Evolutionary conservation across 2,888 invertebrate genomes (phyloP).

Genomic region (Drosophila niveifrons): DNA sequence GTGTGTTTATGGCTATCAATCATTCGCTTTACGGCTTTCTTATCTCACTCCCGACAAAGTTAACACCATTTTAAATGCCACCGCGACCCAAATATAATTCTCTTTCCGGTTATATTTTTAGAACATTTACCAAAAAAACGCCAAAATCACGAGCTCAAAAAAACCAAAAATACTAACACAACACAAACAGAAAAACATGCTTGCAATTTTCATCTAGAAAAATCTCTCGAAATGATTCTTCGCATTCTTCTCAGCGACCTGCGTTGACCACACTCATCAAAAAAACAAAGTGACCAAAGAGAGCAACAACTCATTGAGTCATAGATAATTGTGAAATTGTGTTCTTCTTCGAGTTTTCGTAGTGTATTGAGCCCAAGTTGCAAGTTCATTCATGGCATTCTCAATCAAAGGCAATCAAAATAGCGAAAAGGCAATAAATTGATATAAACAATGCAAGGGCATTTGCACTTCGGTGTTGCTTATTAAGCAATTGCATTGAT

Average conservation of each 20-base stretch:
- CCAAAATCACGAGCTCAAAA: not conserved
- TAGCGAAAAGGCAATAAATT: not conserved
- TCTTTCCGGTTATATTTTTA: slow-evolving; percentile 5
- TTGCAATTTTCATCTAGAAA: not conserved
- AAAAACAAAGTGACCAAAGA: not conserved
- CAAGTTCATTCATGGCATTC: not conserved
- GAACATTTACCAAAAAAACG: not conserved
- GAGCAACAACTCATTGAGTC: slow-evolving; percentile 14
- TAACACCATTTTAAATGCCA: not conserved
- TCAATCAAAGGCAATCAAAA: not conserved
- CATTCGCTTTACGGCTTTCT: not conserved
- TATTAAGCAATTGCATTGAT: not conserved
- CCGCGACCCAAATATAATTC: not conserved
- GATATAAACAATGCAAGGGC: not conserved
- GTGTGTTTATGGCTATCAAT: not conserved
- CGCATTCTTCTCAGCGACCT: slow-evolving; percentile 2
- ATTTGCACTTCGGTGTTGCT: not conserved
- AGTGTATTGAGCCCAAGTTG: slow-evolving; percentile 13
- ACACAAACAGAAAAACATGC: not conserved
- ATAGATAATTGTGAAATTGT: slow-evolving; percentile 11
- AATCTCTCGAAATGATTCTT: not conserved
- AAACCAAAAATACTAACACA: not conserved
- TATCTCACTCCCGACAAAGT: not conserved
- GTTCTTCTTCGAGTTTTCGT: not conserved
- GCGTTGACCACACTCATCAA: slow-evolving; percentile 1